A percentile compares a stretch with the other conserved stretches of the same genome.
phyloP scores from a whole-genome alignment of 2,888 invertebrate genomes.

The Erebia palarica region DNA sequence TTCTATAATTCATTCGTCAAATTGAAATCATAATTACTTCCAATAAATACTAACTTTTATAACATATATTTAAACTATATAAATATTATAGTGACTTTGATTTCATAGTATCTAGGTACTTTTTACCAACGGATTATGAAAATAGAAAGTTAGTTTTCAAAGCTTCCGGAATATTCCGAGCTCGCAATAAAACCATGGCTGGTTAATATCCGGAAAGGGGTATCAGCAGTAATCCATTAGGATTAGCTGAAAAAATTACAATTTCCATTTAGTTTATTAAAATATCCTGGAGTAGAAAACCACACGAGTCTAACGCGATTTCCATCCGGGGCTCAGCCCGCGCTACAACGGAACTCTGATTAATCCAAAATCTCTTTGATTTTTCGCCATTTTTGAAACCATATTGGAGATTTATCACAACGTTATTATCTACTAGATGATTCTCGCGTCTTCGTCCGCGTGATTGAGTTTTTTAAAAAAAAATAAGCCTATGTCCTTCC shows the following conservation, averaged over 20 bases:
- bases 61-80: too few species aligned
- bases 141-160: background rate
- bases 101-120: background rate
- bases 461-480: too few species aligned
- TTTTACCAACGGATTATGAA: background rate
- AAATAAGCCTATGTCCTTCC: too few species aligned
- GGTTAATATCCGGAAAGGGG: conserved; percentile 12
- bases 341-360: background rate
- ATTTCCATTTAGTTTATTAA: conserved; percentile 17
- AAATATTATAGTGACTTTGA: too few species aligned
- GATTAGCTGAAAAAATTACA: conserved; percentile 17
- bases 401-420: background rate
- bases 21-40: too few species aligned
- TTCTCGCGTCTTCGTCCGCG: too few species aligned
- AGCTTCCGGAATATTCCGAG: conserved; percentile 1
- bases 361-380: background rate
- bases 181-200: background rate
- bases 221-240: conserved; percentile 21
- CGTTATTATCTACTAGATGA: background rate
- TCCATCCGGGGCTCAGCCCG: background rate
- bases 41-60: too few species aligned
- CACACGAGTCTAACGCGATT: background rate
- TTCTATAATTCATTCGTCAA: too few species aligned
- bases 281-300: conserved; percentile 8
- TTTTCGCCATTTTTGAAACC: background rate